Conservation (phyloP, 2,113 vertebrate species). For the Microtus pennsylvanicus region DNA sequence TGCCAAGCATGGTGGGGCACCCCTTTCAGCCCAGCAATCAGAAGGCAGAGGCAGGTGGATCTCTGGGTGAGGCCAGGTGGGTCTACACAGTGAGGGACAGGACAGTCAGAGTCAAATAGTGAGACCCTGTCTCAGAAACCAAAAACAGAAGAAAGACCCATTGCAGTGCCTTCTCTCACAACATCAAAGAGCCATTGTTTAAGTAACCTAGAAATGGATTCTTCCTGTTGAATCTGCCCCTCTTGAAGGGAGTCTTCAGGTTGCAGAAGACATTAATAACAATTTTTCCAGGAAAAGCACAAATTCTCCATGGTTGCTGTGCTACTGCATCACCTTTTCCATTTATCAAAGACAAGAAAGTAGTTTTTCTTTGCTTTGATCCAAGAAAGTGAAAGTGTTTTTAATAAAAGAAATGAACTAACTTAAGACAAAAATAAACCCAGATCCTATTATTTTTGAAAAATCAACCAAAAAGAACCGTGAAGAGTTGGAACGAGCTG, state of each 20-base stretch:
- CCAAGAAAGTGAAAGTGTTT: constrained; percentile 62
- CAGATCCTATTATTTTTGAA: constrained; percentile 7
- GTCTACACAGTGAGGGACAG: neutral
- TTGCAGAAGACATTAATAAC: neutral
- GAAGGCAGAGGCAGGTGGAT: neutral
- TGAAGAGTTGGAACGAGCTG: neutral
- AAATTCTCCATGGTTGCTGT: constrained; percentile 37
- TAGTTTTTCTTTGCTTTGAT: constrained; percentile 26
- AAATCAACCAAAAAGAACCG: neutral
- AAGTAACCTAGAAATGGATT: constrained; percentile 33
- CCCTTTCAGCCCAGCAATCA: neutral
- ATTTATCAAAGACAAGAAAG: constrained; percentile 38
- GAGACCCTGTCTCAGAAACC: neutral
- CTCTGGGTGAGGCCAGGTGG: neutral
- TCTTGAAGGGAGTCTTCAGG: neutral
- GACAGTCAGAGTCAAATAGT: neutral
- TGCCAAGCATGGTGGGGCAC: neutral
- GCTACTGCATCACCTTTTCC: constrained; percentile 29
- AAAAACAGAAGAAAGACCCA: neutral
- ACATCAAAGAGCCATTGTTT: constrained; percentile 24
- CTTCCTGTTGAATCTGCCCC: neutral
- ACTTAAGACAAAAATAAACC: constrained; percentile 37
- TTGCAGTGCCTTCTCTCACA: constrained; percentile 35
- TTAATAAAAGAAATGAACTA: constrained; percentile 22
- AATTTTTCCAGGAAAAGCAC: constrained; percentile 45